Conservation (phyloP, 2,797 vertebrate genomes). For the Premnoplex brunnescens region DNA sequence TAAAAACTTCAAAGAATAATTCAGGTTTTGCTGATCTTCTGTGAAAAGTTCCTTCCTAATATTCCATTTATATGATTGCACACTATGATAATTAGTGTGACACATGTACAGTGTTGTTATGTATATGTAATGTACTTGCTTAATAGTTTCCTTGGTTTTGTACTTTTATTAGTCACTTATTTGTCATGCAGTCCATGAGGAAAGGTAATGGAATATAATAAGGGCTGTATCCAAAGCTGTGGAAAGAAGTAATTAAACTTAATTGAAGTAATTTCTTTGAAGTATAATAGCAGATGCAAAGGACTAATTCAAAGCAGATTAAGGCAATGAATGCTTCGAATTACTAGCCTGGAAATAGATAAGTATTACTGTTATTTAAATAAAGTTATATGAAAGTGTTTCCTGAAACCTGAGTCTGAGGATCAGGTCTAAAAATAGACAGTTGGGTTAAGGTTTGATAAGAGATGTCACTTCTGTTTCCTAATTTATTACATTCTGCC, state of each 20-base stretch:
- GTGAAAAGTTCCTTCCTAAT: neutral
- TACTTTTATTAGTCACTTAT: slow-evolving; percentile 3
- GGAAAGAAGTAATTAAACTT: slow-evolving; percentile 63
- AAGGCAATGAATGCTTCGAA: slow-evolving; percentile 35
- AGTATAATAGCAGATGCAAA: slow-evolving; percentile 45
- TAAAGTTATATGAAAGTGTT: neutral
- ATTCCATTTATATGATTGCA: neutral
- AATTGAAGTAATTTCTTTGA: slow-evolving; percentile 53
- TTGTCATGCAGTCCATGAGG: slow-evolving; percentile 13
- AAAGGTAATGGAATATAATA: slow-evolving; percentile 57
- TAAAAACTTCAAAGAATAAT: neutral
- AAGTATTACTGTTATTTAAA: slow-evolving; percentile 3
- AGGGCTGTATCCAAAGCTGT: slow-evolving; percentile 17
- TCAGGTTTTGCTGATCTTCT: neutral
- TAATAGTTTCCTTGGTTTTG: slow-evolving; percentile 19
- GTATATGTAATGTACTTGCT: neutral
- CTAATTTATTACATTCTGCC: neutral
- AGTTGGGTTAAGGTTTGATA: slow-evolving; percentile 11
- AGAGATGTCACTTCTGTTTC: slow-evolving; percentile 13
- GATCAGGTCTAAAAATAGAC: neutral
- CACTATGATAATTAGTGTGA: neutral
- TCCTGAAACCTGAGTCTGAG: neutral
- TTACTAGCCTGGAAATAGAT: slow-evolving; percentile 24
- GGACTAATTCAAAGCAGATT: slow-evolving; percentile 32
- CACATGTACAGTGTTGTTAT: neutral